Base-by-base conservation (phyloP, 2,888 invertebrate species). In the Hypolimnas misippus region DNA sequence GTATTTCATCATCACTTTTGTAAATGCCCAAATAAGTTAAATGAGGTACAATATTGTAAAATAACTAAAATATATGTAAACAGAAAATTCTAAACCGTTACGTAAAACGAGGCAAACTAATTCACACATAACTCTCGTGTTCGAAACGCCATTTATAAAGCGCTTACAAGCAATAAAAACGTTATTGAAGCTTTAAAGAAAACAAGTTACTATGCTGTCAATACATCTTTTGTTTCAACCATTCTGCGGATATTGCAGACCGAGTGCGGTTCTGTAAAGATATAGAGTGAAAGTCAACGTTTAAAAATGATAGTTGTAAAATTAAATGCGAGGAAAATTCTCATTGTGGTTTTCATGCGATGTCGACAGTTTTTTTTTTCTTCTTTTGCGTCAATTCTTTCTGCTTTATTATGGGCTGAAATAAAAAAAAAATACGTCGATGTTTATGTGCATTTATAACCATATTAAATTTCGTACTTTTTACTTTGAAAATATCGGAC, bases 291-390 rank as follows among this genome's bases (percentile, higher is more conserved):
- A 19, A 17, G 44, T 19, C 19, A 19, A 17, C 8, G 12, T 44
- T 44, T 44, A 44, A 44, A 40, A 44, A 44, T 44, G 44, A 19
- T 19, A 19, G 44, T n/a, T n/a, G n/a, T 10, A 14, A 44, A 19
- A 19, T 4, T 44, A 17, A 44, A 35, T 35, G 35, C 12, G 3
- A 7, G 10, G 35, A 35, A 35, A 35, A 44, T 8, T 19, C 44
- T 10, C 10, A 17, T 19, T 17, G 44, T 44, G 8, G 17, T 44
- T 44, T 10, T n/a, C 14, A 44, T 44, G 7, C 19, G 19, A 10
- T 44, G 19, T 44, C 44, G 44, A 16, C 7, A n/a, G n/a, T n/a
- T n/a, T 40, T 19, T 10, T 8, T 17, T 17, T 19, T 10, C 19
- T 44, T 44, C 19, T 17, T 12, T 17, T 3, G 10, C 19, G 12